Evolutionary conservation across 2,888 invertebrate species (phyloP).

Genomic region (Ecdyonurus torrentis): DNA sequence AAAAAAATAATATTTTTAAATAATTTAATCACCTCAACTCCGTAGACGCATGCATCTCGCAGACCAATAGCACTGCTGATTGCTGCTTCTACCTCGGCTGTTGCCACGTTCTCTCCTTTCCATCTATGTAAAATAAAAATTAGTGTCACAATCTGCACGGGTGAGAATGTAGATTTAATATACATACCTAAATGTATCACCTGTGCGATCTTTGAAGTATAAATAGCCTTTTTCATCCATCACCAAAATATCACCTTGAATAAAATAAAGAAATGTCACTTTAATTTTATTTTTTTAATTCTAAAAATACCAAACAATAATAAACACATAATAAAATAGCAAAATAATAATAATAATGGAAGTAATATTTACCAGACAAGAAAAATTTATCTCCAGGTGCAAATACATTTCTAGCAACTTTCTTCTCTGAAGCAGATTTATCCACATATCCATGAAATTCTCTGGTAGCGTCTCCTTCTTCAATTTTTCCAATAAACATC

Average conservation of each 20-base stretch:
- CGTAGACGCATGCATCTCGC: conserved; percentile 36
- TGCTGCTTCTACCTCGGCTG: conserved; percentile 45
- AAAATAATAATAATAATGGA: background rate
- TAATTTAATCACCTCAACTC: conserved; percentile 30
- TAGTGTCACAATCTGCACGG: no score
- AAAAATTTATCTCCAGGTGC: conserved; percentile 46
- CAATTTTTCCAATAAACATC: conserved; percentile 62
- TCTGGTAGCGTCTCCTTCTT: conserved; percentile 42
- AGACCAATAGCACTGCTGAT: conserved; percentile 34
- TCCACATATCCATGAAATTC: conserved; percentile 53
- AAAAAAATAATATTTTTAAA: background rate
- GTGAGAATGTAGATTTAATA: no score
- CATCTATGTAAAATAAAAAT: no score
- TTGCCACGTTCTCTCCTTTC: conserved; percentile 53
- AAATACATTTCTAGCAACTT: conserved; percentile 44
- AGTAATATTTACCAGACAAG: conserved; percentile 29
- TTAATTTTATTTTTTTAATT: background rate
- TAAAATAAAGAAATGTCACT: background rate
- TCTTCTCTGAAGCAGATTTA: conserved; percentile 41
- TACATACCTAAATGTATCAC: conserved; percentile 40
- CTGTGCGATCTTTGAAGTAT: conserved; percentile 45
- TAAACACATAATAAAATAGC: background rate
- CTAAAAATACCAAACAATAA: background rate
- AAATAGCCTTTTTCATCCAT: conserved; percentile 46
- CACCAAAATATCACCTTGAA: conserved; percentile 35